Evolutionary conservation across 2,797 vertebrate genomes (phyloP).

Genomic region (Thripadectes ignobilis): DNA sequence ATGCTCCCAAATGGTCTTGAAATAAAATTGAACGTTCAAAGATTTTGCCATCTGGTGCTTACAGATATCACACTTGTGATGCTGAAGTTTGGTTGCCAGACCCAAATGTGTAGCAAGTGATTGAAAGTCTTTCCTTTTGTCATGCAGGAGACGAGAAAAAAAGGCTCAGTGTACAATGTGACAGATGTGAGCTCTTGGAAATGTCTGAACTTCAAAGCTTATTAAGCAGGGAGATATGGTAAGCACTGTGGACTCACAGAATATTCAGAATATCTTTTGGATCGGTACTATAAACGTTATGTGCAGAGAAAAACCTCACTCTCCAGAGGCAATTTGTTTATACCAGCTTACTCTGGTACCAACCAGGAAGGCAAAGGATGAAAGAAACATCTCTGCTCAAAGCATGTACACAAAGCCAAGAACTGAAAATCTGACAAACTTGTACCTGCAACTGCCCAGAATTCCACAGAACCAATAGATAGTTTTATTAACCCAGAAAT

Average conservation of each 20-base stretch:
- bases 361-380: background rate
- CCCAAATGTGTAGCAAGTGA: constrained; percentile 5
- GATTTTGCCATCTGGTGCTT: constrained; percentile 68
- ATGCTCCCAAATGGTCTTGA: constrained; percentile 65
- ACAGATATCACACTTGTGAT: constrained; percentile 48
- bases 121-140: background rate
- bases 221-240: background rate
- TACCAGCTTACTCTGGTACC: background rate
- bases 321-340: background rate
- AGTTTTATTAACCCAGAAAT: background rate
- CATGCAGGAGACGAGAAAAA: background rate
- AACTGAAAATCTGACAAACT: background rate
- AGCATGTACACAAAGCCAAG: background rate
- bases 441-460: background rate
- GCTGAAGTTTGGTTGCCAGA: constrained; percentile 51
- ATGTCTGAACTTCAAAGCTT: background rate
- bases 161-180: background rate
- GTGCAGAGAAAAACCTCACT: background rate
- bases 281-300: background rate
- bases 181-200: constrained; percentile 4
- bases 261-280: background rate
- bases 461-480: background rate
- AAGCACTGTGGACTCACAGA: background rate
- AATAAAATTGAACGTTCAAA: constrained; percentile 67
- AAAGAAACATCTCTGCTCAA: background rate